phyloP scores from a whole-genome alignment of 2,113 vertebrate species.

The Dipodomys ordii region DNA sequence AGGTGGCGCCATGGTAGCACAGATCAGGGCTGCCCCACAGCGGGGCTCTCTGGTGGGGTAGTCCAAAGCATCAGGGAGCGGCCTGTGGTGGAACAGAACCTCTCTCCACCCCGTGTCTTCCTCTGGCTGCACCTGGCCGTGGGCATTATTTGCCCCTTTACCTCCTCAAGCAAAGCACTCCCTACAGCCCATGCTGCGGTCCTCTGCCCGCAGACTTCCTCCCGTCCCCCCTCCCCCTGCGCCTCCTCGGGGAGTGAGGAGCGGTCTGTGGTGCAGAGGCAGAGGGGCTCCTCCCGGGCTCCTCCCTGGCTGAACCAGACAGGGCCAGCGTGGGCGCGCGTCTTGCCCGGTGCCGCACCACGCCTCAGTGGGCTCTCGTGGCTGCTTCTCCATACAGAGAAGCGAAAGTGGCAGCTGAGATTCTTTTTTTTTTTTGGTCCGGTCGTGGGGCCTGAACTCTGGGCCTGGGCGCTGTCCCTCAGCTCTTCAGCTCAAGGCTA shows the following conservation, averaged over 20 bases:
- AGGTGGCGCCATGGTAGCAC: slow-evolving; percentile 78
- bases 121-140: neutral
- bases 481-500: too few relatives aligned
- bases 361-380: neutral
- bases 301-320: neutral
- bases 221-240: too few relatives aligned
- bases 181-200: neutral
- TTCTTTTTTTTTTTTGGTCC: neutral
- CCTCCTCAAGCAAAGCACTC: neutral
- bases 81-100: accelerated
- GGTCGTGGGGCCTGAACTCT: too few relatives aligned
- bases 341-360: accelerated
- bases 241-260: neutral
- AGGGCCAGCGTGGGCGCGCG: neutral
- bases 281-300: neutral
- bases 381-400: neutral
- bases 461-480: too few relatives aligned
- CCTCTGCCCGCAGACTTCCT: neutral
- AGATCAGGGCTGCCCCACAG: slow-evolving; percentile 36
- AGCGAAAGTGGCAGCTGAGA: neutral
- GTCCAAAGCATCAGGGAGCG: neutral
- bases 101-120: neutral
- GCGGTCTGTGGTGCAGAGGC: accelerated
- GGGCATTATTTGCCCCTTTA: neutral
- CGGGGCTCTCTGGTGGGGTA: neutral